Evolutionary conservation across 2,797 vertebrate species (phyloP).

Genomic region (Hypotaenidia philippensis): DNA sequence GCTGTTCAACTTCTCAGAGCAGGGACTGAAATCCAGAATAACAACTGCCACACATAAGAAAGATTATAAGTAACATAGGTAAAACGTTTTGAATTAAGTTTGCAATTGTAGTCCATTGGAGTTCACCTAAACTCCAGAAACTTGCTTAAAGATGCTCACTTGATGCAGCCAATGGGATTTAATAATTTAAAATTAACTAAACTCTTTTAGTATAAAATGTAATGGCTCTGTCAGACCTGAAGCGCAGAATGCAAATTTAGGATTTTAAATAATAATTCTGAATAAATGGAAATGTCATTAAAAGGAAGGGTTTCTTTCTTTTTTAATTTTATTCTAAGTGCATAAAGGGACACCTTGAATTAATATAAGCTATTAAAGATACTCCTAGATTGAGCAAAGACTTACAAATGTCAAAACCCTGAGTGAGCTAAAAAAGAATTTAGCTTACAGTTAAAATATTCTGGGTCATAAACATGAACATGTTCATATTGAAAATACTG

Average conservation of each 20-base stretch:
- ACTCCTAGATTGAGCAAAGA: neutral
- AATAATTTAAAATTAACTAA: constrained; percentile 80
- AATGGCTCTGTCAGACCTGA: constrained; percentile 73
- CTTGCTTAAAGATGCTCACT: constrained; percentile 47
- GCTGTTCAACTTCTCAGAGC: neutral
- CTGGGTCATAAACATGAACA: constrained; percentile 1
- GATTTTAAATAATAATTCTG: constrained; percentile 79
- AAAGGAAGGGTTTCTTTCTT: constrained; percentile 29
- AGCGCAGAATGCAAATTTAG: constrained; percentile 75
- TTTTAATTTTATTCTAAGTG: constrained; percentile 42
- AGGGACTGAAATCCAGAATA: neutral
- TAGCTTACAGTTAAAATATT: neutral
- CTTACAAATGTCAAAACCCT: constrained; percentile 33
- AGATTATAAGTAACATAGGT: neutral
- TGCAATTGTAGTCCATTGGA: neutral
- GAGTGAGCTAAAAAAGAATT: neutral
- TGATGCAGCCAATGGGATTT: constrained; percentile 54
- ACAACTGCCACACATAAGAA: neutral
- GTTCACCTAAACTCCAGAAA: neutral
- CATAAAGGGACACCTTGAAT: constrained; percentile 72
- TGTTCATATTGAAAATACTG: constrained; percentile 11
- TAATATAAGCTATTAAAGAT: constrained; percentile 63
- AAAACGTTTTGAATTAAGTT: constrained; percentile 12
- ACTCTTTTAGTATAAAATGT: constrained; percentile 76
- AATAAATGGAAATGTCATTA: constrained; percentile 77